Percentiles rank a stretch among this genome's conserved stretches.
These are phyloP conservation scores for Cremastobaeus sp. DNA, from an alignment of 2,888 invertebrate genomes.

Conservation along the genomic window DNA sequence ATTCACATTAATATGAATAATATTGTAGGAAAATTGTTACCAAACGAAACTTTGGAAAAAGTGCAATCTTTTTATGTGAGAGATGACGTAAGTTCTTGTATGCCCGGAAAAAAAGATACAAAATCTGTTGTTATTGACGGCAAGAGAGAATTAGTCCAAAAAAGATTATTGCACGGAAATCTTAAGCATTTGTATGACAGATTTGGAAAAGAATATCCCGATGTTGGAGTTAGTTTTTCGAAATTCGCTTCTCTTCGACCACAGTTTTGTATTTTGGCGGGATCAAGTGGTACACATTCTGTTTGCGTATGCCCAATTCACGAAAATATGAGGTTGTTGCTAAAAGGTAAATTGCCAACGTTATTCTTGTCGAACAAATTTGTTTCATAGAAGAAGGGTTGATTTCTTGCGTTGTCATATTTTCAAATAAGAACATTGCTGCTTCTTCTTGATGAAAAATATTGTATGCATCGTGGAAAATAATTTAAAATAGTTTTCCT, in stretches of 20 bases:
- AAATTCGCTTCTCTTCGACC: slow-evolving; percentile 18
- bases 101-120: slow-evolving; percentile 28
- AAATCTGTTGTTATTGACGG: slow-evolving; percentile 8
- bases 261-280: slow-evolving; percentile 15
- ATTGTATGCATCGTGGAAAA: no score
- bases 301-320: slow-evolving; percentile 26
- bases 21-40: not conserved
- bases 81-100: slow-evolving; percentile 22
- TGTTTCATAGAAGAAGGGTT: no score
- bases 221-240: slow-evolving; percentile 15
- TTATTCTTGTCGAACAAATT: no score
- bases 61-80: slow-evolving; percentile 10
- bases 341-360: no score
- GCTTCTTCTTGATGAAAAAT: no score
- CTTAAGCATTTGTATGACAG: slow-evolving; percentile 11
- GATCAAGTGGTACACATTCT: slow-evolving; percentile 14
- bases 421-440: no score
- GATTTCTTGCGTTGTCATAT: no score
- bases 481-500: no score
- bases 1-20: no score
- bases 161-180: slow-evolving; percentile 12
- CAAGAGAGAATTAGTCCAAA: slow-evolving; percentile 2
- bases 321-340: slow-evolving; percentile 7
- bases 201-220: slow-evolving; percentile 13
- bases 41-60: slow-evolving; percentile 10